phyloP scores from a whole-genome alignment of 2,113 vertebrate genomes.

The Chitala chitala region DNA sequence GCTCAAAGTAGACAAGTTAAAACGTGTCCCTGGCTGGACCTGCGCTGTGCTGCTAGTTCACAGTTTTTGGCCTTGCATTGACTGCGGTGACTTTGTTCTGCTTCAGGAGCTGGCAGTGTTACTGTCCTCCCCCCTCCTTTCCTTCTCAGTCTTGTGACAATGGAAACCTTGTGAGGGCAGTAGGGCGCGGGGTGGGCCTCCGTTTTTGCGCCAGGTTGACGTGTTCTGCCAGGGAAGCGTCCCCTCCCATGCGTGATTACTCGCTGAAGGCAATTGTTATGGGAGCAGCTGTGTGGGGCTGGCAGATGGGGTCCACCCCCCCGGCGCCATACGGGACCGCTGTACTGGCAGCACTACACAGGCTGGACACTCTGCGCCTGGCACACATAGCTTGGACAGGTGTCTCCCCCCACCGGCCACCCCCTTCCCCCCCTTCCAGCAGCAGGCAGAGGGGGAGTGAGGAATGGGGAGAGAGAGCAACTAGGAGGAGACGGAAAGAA shows the following conservation, averaged over 20 bases:
- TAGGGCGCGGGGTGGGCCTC: neutral
- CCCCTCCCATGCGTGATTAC: neutral
- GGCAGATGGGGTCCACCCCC: constrained; percentile 4
- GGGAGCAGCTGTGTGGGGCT: neutral
- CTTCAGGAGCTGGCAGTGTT: neutral
- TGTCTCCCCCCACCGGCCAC: neutral
- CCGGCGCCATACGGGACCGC: neutral
- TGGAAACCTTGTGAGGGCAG: constrained; percentile 1
- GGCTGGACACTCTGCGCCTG: no score
- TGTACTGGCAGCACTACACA: neutral
- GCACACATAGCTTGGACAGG: constrained; percentile 2
- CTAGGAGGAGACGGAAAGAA: neutral
- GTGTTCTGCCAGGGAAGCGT: neutral
- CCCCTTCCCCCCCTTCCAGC: no score
- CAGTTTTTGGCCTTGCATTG: neutral
- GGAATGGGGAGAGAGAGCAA: neutral
- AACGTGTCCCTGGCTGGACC: neutral
- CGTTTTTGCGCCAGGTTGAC: neutral
- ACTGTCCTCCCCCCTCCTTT: neutral
- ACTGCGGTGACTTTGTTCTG: neutral
- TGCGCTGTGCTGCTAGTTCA: neutral
- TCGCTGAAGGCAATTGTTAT: neutral
- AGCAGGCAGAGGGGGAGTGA: neutral
- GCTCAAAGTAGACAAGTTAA: no score
- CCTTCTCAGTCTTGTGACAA: neutral